Evolutionary conservation across 2,888 invertebrate genomes (phyloP), one percentile per base, ranked within the genome.

Genomic region (Charanyca ferruginea): DNA sequence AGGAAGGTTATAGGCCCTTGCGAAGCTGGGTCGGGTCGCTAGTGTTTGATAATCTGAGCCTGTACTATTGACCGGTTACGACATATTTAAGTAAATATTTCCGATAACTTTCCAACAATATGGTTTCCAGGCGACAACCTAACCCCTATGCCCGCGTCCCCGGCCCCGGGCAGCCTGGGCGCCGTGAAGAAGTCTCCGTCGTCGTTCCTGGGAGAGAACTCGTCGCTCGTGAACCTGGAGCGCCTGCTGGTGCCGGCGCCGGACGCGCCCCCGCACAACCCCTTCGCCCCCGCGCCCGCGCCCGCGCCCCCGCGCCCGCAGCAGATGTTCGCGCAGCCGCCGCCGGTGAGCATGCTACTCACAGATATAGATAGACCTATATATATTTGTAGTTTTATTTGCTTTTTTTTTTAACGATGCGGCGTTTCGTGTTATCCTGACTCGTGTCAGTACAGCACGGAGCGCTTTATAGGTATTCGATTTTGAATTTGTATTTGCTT

Each of bases 161-260:
- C 77, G 0, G 53, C 71, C 82, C n/a, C 61, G 0, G 49, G 76
- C 28, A 92, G 93, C 58, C 94, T 96, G 61, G 96, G 96, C 70
- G 96, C 96, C 25, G 91, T 96, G 48, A 98, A 98, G 93, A 99
- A 99, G 95, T 99, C 99, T 58, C 99, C 99, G 3, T 98, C 98
- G 83, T 97, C 98, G 86, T 99, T 99, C 96, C 97, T 99, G 60
- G 99, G 99, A 49, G 99, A 99, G 94, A 99, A 99, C 96, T 99
- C 99, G 13, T 97, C 98, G 83, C 97, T 99, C 84, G 99, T 99
- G 76, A 99, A 99, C 96, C 96, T 99, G 92, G 99, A 99, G 96
- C 98, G 99, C 91, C 97, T 99, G 89, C 98, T 99, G 77, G 81
- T 94, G 86, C 11, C 42, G 0, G 63, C 77, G 53, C 63, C 73